Base-by-base conservation (phyloP, 1,140 invertebrate species). In the Lepidostoma basale region DNA sequence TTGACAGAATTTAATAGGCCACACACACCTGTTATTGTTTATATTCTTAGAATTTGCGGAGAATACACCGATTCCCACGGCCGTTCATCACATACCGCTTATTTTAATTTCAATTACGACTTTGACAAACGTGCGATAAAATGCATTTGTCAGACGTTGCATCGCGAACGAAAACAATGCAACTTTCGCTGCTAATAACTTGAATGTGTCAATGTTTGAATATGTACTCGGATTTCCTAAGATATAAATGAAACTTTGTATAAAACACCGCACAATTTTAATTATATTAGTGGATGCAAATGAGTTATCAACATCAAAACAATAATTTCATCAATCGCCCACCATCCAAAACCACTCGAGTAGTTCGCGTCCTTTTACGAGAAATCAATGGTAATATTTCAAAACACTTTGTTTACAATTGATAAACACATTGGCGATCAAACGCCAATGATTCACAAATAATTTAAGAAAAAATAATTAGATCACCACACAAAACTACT, bases 321-420 rank as follows among this genome's bases (percentile, higher is more conserved):
- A 36, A 63, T 18, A 63, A 33, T 40, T 54, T 52, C 47, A 20
- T 52, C n/a, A 49, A 39, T 65, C 62, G 62, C 62, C 62, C 62
- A 65, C 62, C 62, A 65, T 65, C 47, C n/a, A 65, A 65, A 39
- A 62, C 59, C 59, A 45, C 42, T 62, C 59, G 25, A 63, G 44
- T 20, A 47, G 26, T 63, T 66, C 64, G 64, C 64, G 64, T 66
- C 64, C 64, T 47, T 66, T 66, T 59, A 66, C 25, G 49, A 47
- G 49, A 66, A 66, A 66, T 66, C 49, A 66, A 66, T 66, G 64
- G 47, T 58, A 45, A 65, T 65, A 65, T 18, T 54, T 56, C 40
- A 33, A 45, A 45, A 44, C 49, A 39, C 30, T 65, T 25, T 65
- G 62, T 65, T 65, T 65, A 65, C 62, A 47, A 45, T 36, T 28